These are phyloP conservation scores for Sebastes nivosus DNA, from an alignment of 2,797 vertebrate species.

Conservation along the genomic window DNA sequence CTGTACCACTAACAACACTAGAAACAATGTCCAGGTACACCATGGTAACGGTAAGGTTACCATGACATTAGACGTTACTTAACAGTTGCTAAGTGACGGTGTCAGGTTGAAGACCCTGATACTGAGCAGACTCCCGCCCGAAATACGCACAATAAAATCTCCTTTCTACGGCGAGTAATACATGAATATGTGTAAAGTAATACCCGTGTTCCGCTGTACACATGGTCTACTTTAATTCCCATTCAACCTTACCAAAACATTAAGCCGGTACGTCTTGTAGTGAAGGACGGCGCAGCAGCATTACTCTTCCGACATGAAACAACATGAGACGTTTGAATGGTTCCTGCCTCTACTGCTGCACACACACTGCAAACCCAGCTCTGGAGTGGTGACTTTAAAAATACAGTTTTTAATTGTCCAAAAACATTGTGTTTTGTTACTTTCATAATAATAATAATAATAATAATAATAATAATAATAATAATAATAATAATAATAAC, in stretches of 20 bases:
- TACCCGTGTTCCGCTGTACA: fast-evolving
- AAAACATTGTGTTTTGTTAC: neutral
- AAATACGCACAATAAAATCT: neutral
- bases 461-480: too few species aligned
- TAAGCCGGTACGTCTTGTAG: constrained; percentile 13
- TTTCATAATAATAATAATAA: neutral
- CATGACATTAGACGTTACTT: neutral
- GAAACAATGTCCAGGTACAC: neutral
- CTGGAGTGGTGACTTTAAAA: neutral
- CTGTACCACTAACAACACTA: neutral
- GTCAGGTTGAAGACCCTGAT: neutral
- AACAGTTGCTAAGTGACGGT: neutral
- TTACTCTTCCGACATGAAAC: constrained; percentile 55
- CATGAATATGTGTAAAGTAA: fast-evolving
- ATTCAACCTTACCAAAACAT: constrained; percentile 47
- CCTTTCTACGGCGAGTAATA: neutral
- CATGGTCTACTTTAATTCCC: fast-evolving
- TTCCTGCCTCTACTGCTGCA: constrained; percentile 21
- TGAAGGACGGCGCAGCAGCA: constrained; percentile 53
- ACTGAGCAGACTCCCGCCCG: neutral
- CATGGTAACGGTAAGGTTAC: neutral
- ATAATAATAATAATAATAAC: too few species aligned
- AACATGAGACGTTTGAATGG: neutral
- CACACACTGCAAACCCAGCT: neutral
- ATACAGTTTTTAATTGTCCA: neutral